Conservation (phyloP, 2,113 vertebrate genomes). For the Semicossyphus pulcher region DNA sequence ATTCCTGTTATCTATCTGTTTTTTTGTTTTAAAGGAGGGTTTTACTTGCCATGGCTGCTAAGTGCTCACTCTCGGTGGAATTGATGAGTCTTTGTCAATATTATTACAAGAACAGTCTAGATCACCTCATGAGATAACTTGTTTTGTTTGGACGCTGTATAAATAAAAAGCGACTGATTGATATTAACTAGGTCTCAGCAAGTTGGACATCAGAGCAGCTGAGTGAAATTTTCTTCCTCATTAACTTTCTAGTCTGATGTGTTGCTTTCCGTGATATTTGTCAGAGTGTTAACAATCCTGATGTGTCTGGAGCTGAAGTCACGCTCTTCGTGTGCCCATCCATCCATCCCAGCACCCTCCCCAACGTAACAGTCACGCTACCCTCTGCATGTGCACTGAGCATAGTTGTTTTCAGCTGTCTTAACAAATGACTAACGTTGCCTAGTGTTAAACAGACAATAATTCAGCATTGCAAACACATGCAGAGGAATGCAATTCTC, state of each 20-base stretch:
- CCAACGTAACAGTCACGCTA: conserved; percentile 24
- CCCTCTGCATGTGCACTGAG: conserved; percentile 14
- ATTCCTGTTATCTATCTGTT: background rate
- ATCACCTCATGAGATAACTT: background rate
- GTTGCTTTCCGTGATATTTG: background rate
- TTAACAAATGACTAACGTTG: conserved; percentile 24
- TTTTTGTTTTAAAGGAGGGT: background rate
- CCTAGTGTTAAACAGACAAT: conserved; percentile 1
- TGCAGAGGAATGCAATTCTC: background rate
- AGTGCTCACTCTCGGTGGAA: background rate
- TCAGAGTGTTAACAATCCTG: conserved; percentile 11
- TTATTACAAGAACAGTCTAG: background rate
- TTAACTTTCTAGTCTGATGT: background rate
- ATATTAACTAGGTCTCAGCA: background rate
- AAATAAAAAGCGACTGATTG: background rate
- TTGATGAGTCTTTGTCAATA: background rate
- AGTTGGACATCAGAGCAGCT: background rate
- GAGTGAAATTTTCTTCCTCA: background rate
- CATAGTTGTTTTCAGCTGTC: conserved; percentile 50
- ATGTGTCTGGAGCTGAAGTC: conserved; percentile 11
- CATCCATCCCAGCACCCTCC: conserved; percentile 7
- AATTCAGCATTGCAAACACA: conserved; percentile 9
- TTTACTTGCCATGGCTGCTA: background rate
- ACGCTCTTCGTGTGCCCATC: conserved; percentile 1
- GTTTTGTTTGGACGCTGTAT: background rate